These are phyloP conservation scores for Acanthaster planci DNA, from an alignment of 35 echinoderm and acorn worm species.

Conservation along the genomic window DNA sequence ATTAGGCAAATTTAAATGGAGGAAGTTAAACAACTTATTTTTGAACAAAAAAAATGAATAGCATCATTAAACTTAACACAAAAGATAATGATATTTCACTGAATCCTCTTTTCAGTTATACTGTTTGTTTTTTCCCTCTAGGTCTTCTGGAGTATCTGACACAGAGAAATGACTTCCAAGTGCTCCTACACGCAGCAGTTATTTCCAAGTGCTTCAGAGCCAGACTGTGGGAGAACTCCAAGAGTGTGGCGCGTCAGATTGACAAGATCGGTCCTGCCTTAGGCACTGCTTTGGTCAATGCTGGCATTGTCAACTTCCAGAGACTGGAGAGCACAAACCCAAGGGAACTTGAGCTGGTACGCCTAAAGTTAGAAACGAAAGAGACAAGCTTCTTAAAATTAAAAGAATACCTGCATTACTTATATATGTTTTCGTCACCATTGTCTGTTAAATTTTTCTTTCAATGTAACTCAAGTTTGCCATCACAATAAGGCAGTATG, in stretches of 20 bases:
- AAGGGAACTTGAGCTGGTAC: constrained; percentile 82
- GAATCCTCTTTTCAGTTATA: too few relatives aligned
- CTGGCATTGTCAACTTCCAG: constrained; percentile 64
- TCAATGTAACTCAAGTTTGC: too few relatives aligned
- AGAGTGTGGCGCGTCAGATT: constrained; percentile 64
- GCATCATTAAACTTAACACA: too few relatives aligned
- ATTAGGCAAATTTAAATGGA: neutral
- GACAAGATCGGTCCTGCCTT: constrained; percentile 72
- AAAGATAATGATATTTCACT: too few relatives aligned
- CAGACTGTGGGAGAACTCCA: constrained; percentile 84
- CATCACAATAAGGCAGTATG: too few relatives aligned
- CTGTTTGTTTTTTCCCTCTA: constrained; percentile 18
- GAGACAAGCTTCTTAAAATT: too few relatives aligned
- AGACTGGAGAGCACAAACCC: constrained; percentile 73
- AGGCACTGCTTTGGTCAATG: constrained; percentile 70
- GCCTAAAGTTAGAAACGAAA: neutral
- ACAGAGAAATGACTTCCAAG: constrained; percentile 51
- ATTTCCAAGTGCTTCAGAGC: constrained; percentile 72
- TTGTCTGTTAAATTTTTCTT: too few relatives aligned
- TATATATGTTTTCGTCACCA: too few relatives aligned
- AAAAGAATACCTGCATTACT: too few relatives aligned
- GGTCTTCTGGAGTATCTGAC: constrained; percentile 63
- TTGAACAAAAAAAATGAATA: too few relatives aligned
- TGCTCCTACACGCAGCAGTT: constrained; percentile 51
- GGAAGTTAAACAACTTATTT: neutral